Base-by-base conservation (phyloP, 2,113 vertebrate species). In the Panurus biarmicus region DNA sequence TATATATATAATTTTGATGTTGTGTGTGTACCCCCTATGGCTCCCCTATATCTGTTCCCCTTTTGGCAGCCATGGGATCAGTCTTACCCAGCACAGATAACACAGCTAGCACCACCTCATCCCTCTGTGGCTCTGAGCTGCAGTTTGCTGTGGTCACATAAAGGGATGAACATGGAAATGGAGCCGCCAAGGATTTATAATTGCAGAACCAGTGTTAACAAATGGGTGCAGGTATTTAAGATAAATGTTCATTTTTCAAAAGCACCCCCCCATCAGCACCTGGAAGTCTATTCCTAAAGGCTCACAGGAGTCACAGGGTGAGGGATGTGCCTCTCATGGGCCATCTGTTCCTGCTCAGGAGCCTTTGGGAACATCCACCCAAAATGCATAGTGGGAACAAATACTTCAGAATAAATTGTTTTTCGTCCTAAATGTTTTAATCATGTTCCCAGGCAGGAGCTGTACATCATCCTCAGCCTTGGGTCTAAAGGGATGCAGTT, bases 281-380 rank as follows among this genome's bases (percentile, higher is more conserved):
- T 23, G 35, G 44, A 70, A 23, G 5, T 66, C 23, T 57, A 2
- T 40, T 77, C 62, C 40, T 33, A 69, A 35, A 62, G 44, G 33
- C 28, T 84, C 42, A 31, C 28, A 1, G 1, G 4, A 22, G 28
- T 38, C n/a, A 45, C 38, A 51, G 40, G 14, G 40, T 11, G 16
- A 36, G 57, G 24, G 22, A 42, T 17, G 31, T 66, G 26, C 14
- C 14, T 45, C 79, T 62, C 51, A 29, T 47, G 66, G 54, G 65
- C 4, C 2, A 0, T 4, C 7, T 1, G 15, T 5, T 80, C 20
- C 42, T 36, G 23, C 69, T 57, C 64, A 54, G 45, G 5, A 44
- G 14, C 25, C 35, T 84, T 70, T 64, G 44, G 29, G 75, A 82
- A 44, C 9, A 12, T 44, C 24, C 57, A 31, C 40, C 21, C 29